Evolutionary conservation across 2,797 vertebrate species (phyloP).

Genomic region (Coreius guichenoti): DNA sequence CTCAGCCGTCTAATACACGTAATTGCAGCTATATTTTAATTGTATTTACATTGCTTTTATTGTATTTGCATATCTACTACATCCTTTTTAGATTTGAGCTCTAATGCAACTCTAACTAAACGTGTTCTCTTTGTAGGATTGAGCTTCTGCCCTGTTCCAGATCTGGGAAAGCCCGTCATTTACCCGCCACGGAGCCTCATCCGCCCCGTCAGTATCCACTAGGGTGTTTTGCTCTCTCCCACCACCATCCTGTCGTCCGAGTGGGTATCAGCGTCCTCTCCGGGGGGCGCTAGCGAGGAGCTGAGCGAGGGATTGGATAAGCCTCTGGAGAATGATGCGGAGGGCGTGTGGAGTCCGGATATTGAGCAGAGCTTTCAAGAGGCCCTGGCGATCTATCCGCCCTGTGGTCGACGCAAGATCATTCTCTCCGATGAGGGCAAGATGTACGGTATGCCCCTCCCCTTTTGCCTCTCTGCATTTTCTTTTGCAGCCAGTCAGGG

Average conservation of each 20-base stretch:
- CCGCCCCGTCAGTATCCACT: constrained; percentile 54
- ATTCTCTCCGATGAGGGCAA: constrained; percentile 97
- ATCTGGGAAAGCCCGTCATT: constrained; percentile 18
- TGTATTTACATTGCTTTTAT: not conserved
- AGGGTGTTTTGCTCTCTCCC: constrained; percentile 61
- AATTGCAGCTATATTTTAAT: not conserved
- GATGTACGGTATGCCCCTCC: constrained; percentile 92
- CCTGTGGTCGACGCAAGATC: constrained; percentile 94
- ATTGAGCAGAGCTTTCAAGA: constrained; percentile 98
- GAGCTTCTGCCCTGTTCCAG: not conserved
- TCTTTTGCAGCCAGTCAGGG: not conserved
- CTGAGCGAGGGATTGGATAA: constrained; percentile 90
- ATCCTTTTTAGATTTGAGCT: not conserved
- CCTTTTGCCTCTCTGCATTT: constrained; percentile 1
- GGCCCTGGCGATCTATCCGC: constrained; percentile 94
- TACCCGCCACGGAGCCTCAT: constrained; percentile 12
- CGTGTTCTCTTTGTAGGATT: not conserved
- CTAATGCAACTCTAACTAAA: not conserved
- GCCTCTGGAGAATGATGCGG: constrained; percentile 91
- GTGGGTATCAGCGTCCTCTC: constrained; percentile 94
- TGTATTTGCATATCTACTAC: not conserved
- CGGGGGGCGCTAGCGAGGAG: constrained; percentile 91
- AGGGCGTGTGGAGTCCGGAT: constrained; percentile 95
- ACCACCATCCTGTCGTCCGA: constrained; percentile 89
- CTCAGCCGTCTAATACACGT: not conserved